Evolutionary conservation across 1,140 invertebrate genomes (phyloP), one percentile per base, ranked within the genome.

Genomic region (Cryptotermes secundus): DNA sequence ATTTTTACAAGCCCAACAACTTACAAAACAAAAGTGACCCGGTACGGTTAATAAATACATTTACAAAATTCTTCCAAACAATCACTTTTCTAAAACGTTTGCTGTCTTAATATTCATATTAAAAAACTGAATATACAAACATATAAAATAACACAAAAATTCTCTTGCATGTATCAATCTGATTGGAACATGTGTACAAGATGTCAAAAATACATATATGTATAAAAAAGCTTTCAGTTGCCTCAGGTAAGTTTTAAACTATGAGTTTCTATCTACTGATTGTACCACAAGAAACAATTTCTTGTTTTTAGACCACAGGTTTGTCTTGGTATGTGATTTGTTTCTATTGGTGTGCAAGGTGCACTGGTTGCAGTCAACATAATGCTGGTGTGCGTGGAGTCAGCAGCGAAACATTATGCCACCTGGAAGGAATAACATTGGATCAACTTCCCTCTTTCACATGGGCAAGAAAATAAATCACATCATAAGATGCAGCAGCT

Each of bases 341-440:
- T 3, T 65, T n/a, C n/a, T 65, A 31, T 65, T n/a, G 3, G 24
- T 26, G n/a, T n/a, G 6, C 26, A 24, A 31, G 24, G n/a, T 65
- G 59, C 59, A 65, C 1, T 65, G 24, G 24, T 31, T 65, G 59
- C n/a, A n/a, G 45, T 82, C 38, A 82, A 31, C 81, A 82, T 45
- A 82, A 26, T 19, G 35, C 16, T 31, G 36, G 36, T 19, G 81
- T 45, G 9, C 38, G 81, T 45, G 81, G 81, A 24, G 81, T 82
- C 35, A 42, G 9, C 16, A 82, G 19, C 3, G 81, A 82, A 22
- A 82, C 81, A 82, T 82, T 82, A 45, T 82, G 81, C 81, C 81
- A 82, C 38, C 81, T 82, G 38, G 59, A 65, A n/a, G 26, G 12
- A 65, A 65, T n/a, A 31, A 65, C 22, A 31, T 65, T 65, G 59